Evolutionary conservation across 2,888 invertebrate species (phyloP).

Genomic region (Rhogogaster chlorosoma): DNA sequence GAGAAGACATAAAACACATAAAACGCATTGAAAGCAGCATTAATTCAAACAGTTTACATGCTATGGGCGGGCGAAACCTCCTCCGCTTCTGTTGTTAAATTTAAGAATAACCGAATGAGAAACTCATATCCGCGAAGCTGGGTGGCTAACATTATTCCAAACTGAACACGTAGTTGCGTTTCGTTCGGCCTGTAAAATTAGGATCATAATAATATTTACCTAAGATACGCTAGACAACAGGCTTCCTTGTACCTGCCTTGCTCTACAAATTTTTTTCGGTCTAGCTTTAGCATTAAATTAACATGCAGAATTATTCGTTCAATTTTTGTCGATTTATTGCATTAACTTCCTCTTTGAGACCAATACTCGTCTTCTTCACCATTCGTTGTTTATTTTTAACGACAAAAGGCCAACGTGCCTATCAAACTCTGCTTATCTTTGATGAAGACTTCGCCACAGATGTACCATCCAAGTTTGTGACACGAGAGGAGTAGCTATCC

Average conservation of each 20-base stretch:
- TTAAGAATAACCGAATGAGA: slow-evolving; percentile 51
- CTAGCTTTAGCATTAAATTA: background rate
- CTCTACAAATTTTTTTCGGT: background rate
- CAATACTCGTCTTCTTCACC: background rate
- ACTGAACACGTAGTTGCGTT: background rate
- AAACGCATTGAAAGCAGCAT: slow-evolving; percentile 64
- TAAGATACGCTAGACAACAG: slow-evolving; percentile 5
- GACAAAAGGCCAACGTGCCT: background rate
- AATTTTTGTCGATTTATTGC: background rate
- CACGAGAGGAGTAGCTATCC: slow-evolving; percentile 16
- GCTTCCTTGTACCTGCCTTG: background rate
- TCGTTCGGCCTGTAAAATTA: background rate
- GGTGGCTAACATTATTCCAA: background rate
- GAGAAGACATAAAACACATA: slow-evolving; percentile 65
- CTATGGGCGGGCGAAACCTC: slow-evolving; percentile 43
- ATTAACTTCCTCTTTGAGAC: background rate
- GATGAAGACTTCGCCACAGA: background rate
- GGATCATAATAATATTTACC: slow-evolving; percentile 37
- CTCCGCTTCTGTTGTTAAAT: slow-evolving; percentile 50
- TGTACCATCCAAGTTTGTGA: slow-evolving; percentile 8
- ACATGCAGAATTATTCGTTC: background rate
- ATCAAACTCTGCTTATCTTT: background rate
- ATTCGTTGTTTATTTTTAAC: background rate
- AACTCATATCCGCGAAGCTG: slow-evolving; percentile 39
- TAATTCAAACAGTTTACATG: slow-evolving; percentile 66